Conservation (phyloP, 2,888 invertebrate species). For the Yponomeuta sedellus region DNA sequence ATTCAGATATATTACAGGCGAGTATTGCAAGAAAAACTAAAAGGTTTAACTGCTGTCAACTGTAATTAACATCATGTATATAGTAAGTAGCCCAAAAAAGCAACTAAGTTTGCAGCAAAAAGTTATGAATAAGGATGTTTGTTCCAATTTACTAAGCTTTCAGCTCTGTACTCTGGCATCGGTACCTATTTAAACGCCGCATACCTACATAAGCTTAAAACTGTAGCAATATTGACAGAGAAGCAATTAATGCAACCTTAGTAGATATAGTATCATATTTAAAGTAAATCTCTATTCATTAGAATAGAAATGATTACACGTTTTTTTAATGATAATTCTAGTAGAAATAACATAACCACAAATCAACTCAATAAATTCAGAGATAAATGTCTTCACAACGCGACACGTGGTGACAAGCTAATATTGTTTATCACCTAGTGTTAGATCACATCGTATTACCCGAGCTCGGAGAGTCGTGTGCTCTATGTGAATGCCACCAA, state of each 20-base stretch:
- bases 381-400: not conserved
- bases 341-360: not conserved
- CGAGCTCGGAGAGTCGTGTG: not conserved
- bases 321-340: not conserved
- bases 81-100: no score
- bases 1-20: no score
- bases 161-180: no score
- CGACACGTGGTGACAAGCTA: not conserved
- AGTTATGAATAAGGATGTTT: no score
- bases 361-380: not conserved
- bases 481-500: not conserved
- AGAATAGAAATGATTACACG: not conserved
- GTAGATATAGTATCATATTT: not conserved
- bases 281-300: not conserved
- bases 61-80: no score
- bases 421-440: slow-evolving; percentile 2
- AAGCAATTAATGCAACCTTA: not conserved
- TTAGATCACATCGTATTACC: slow-evolving; percentile 4
- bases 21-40: no score
- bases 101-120: no score
- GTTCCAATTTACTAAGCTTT: no score
- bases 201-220: not conserved
- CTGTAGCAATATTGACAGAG: not conserved
- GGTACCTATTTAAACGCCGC: no score
- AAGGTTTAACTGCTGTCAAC: no score